Evolutionary conservation across 1,140 invertebrate genomes (phyloP), one percentile per base, ranked within the genome.

Genomic region (Zelostemma sp.): DNA sequence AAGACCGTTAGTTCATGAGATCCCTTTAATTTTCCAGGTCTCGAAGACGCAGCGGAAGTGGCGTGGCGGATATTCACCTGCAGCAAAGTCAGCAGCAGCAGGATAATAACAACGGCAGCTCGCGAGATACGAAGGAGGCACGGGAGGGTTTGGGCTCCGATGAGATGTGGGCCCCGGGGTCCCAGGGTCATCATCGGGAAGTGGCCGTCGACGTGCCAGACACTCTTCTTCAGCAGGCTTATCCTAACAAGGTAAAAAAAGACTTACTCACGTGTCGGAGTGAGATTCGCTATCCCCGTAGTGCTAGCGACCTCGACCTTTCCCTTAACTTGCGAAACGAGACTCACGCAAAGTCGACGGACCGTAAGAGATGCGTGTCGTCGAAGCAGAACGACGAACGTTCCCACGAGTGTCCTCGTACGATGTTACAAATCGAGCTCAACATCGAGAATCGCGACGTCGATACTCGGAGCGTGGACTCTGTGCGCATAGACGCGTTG

Each of bases 151-250:
- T 75, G 75, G 77, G 73, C 60, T 78, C 82, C 75, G 79, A 85
- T 85, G 84, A 81, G 74, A 86, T 86, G 84, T 86, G 84, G 84
- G 79, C 79, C 71, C 81, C 85, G 78, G 80, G 80, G 63, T 76
- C 79, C 78, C 78, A 85, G 89, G 90, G 92, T 85, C 93, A 93
- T 77, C 93, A 94, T 88, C 91, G 94, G 79, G 97, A 99, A 90
- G 96, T 99, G 94, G 95, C 97, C 76, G 96, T 99, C 79, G 97
- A 99, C 86, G 96, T 97, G 65, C 97, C 97, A 76, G 96, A 97
- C 79, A 93, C 92, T 77, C 98, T 99, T 87, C 92, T 97, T 90
- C 69, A 89, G 92, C 82, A 94, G 93, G 85, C 98, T 95, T 88
- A 97, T 91, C 62, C 95, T 93, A 67, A 97, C 94, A 69, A 90